These are phyloP conservation scores for Sciurus carolinensis DNA, from an alignment of 2,797 vertebrate genomes.

Conservation along the genomic window DNA sequence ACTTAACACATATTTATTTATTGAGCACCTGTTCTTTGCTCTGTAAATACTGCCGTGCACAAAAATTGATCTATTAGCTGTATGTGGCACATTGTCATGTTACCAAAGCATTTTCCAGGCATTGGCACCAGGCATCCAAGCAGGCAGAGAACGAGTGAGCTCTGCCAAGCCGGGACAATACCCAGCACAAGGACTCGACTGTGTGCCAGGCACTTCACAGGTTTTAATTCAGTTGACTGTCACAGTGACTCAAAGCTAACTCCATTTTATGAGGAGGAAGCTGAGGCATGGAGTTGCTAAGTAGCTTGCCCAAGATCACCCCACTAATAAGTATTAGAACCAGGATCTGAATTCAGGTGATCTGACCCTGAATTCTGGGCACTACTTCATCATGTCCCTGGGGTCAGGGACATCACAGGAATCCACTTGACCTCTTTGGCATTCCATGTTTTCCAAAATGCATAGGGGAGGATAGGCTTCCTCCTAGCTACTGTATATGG, in stretches of 20 bases:
- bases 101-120: not conserved
- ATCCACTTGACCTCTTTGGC: not conserved
- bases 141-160: not conserved
- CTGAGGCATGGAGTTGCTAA: not conserved
- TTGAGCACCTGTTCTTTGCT: not conserved
- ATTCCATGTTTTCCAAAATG: not conserved
- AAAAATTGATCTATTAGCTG: not conserved
- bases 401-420: not conserved
- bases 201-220: not conserved
- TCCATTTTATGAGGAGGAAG: not conserved
- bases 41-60: not conserved
- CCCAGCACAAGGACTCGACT: not conserved
- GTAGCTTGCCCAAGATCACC: not conserved
- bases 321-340: not conserved
- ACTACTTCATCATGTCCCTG: too few species aligned
- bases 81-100: not conserved
- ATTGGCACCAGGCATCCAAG: fast-evolving
- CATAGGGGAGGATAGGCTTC: not conserved
- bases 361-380: not conserved
- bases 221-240: not conserved
- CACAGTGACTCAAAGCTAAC: not conserved
- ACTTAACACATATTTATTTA: not conserved
- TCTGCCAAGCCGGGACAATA: not conserved
- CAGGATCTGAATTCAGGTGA: not conserved
- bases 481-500: not conserved